phyloP scores from a whole-genome alignment of 2,113 vertebrate species.

The Hemicordylus capensis region DNA sequence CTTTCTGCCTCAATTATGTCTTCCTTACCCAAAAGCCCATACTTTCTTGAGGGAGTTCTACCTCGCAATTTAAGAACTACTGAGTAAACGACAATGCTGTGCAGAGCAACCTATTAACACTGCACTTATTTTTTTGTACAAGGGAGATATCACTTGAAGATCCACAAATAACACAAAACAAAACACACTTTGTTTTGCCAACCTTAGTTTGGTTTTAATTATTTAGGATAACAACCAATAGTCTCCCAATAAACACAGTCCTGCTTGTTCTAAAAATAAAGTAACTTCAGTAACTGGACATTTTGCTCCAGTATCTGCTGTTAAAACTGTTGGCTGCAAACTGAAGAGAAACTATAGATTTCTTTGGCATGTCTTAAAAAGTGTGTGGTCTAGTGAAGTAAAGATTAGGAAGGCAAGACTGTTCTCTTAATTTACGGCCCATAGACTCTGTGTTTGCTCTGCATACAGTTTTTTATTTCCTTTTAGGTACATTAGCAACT shows the following conservation, averaged over 20 bases:
- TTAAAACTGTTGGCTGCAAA: conserved; percentile 26
- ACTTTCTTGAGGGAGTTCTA: background rate
- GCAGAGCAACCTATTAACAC: no score
- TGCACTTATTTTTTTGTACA: fast-evolving
- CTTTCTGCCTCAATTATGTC: background rate
- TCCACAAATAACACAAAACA: background rate
- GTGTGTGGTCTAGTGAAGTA: conserved; percentile 26
- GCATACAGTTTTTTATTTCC: conserved; percentile 32
- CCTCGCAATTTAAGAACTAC: background rate
- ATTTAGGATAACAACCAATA: conserved; percentile 1
- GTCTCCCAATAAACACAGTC: conserved; percentile 12
- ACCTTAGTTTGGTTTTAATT: background rate
- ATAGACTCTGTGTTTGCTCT: conserved; percentile 43
- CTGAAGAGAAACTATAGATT: conserved; percentile 13
- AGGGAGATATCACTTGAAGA: background rate
- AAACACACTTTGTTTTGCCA: background rate
- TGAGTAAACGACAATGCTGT: background rate
- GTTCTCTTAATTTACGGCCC: conserved; percentile 59
- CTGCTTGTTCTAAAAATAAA: conserved; percentile 26
- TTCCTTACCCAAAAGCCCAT: background rate
- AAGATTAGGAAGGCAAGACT: conserved; percentile 45
- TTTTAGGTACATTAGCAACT: conserved; percentile 55
- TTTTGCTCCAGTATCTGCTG: conserved; percentile 41
- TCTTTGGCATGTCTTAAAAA: conserved; percentile 20
- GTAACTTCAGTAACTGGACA: conserved; percentile 15